Evolutionary conservation across 2,888 invertebrate species (phyloP).

Genomic region (Thysanoteuthis rhombus): DNA sequence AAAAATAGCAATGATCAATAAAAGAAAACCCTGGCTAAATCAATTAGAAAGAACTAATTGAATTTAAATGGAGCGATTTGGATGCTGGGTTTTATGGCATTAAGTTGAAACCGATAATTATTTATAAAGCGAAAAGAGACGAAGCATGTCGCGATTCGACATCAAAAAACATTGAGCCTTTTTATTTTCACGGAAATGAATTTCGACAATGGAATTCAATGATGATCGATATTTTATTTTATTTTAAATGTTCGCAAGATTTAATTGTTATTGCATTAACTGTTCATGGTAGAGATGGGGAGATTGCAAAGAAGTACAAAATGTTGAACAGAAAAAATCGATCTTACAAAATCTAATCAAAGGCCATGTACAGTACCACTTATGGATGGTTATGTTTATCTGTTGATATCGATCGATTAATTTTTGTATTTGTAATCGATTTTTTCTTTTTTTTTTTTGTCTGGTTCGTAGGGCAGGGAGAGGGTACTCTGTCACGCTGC

Average conservation of each 20-base stretch:
- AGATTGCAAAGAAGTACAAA: not conserved
- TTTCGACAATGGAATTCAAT: not conserved
- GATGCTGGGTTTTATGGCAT: not conserved
- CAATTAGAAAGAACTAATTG: not conserved
- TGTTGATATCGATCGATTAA: not conserved
- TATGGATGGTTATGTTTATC: not conserved
- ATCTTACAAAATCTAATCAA: not conserved
- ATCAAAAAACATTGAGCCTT: not conserved
- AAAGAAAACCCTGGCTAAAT: not conserved
- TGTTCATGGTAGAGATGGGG: not conserved
- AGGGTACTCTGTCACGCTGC: not conserved
- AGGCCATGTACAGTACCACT: not conserved
- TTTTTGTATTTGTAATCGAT: not conserved
- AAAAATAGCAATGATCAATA: not conserved
- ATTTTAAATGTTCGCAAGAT: not conserved
- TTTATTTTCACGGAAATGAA: conserved; percentile 1
- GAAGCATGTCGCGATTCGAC: not conserved
- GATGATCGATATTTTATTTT: not conserved
- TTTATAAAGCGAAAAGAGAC: not conserved
- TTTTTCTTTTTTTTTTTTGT: no score
- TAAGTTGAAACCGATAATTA: not conserved
- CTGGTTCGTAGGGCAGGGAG: no score
- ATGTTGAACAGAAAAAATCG: not conserved
- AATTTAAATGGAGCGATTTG: not conserved
- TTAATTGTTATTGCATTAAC: not conserved